Evolutionary conservation across 2,888 invertebrate species (phyloP).

Genomic region (Rhabditophanes sp.): DNA sequence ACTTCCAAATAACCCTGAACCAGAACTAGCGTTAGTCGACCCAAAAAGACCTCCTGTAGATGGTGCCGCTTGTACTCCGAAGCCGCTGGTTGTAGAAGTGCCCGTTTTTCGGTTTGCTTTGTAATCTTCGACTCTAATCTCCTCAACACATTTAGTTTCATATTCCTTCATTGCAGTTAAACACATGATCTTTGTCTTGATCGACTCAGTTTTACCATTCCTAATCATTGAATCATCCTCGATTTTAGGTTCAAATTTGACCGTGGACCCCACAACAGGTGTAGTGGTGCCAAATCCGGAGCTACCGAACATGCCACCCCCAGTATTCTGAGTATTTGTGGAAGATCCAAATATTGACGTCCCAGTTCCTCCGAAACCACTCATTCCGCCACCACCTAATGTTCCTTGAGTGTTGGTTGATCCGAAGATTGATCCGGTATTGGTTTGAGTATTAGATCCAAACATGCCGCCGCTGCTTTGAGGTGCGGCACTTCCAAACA

Average conservation of each 20-base stretch:
- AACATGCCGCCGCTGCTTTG: conserved; percentile 7
- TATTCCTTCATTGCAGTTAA: conserved; percentile 98
- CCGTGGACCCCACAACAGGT: conserved; percentile 57
- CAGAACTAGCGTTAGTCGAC: conserved; percentile 2
- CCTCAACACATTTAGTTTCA: conserved; percentile 75
- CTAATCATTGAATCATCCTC: conserved; percentile 80
- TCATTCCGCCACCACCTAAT: too few relatives aligned
- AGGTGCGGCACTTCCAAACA: conserved; percentile 14
- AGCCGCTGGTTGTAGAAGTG: conserved; percentile 2
- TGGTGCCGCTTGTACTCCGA: conserved; percentile 10
- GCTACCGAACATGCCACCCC: too few relatives aligned
- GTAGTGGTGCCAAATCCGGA: too few relatives aligned
- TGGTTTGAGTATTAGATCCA: too few relatives aligned
- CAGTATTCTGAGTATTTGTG: neutral
- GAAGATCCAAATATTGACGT: conserved; percentile 3
- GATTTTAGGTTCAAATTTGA: conserved; percentile 64
- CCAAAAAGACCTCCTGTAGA: conserved; percentile 4
- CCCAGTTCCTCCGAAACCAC: conserved; percentile 2
- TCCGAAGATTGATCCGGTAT: conserved; percentile 2
- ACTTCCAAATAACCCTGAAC: neutral
- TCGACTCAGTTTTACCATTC: conserved; percentile 61
- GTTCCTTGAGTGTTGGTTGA: neutral
- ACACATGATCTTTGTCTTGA: conserved; percentile 83
- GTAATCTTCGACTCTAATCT: neutral
- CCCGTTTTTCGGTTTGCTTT: neutral